Evolutionary conservation across 2,888 invertebrate species (phyloP).

Genomic region (Malacosoma neustria): DNA sequence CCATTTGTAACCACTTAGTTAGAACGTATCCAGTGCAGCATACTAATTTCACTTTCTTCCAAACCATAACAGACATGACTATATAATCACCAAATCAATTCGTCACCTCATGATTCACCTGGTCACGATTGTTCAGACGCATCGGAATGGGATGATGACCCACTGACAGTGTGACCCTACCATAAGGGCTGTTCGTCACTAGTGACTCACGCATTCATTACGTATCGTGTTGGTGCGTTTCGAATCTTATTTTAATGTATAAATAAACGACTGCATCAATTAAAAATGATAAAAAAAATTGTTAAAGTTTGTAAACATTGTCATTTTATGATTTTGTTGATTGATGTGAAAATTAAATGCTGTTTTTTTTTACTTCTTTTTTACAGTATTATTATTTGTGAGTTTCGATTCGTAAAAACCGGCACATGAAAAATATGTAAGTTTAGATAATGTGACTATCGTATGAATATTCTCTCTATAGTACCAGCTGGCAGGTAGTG

Average conservation of each 20-base stretch:
- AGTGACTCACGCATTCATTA: conserved; percentile 12
- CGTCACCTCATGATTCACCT: not conserved
- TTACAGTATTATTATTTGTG: no score
- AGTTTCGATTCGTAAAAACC: no score
- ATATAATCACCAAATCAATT: not conserved
- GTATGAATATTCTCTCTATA: no score
- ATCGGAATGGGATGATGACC: conserved; percentile 1
- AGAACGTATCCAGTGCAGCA: no score
- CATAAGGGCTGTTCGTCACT: conserved; percentile 15
- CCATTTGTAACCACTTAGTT: no score
- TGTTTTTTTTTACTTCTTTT: not conserved
- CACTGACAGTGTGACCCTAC: conserved; percentile 7
- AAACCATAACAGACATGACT: not conserved
- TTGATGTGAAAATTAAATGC: not conserved
- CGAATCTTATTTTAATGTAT: conserved; percentile 15
- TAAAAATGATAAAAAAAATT: not conserved
- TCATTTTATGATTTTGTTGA: not conserved
- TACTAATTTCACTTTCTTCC: no score
- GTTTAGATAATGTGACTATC: no score
- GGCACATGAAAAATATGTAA: no score
- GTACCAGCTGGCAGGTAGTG: no score
- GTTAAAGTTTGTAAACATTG: not conserved
- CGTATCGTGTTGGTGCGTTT: conserved; percentile 8
- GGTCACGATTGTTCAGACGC: conserved; percentile 4
- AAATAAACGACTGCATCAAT: not conserved